These are phyloP conservation scores for Pempheris klunzingeri DNA, from an alignment of 2,797 vertebrate genomes.

Conservation along the genomic window DNA sequence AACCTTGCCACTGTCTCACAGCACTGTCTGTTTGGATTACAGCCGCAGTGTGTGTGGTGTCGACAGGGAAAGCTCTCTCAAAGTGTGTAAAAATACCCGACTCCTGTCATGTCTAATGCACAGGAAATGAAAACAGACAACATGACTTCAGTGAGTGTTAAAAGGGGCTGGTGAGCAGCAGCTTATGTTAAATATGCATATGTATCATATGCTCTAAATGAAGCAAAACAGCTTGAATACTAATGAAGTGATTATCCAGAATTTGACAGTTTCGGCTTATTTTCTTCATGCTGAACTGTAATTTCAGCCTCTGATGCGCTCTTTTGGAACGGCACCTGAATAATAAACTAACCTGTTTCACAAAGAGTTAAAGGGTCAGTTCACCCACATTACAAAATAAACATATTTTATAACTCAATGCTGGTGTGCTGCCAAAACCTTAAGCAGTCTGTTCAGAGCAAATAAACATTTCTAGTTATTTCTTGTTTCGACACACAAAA, in stretches of 20 bases:
- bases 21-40: constrained; percentile 75
- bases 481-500: background rate
- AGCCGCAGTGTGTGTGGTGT: constrained; percentile 17
- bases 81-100: constrained; percentile 53
- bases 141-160: constrained; percentile 27
- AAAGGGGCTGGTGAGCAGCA: constrained; percentile 17
- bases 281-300: background rate
- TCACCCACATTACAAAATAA: background rate
- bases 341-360: background rate
- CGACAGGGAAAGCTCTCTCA: constrained; percentile 37
- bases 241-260: constrained; percentile 42
- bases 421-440: background rate
- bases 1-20: constrained; percentile 69
- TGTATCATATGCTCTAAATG: constrained; percentile 8
- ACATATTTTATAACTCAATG: background rate
- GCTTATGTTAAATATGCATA: constrained; percentile 34
- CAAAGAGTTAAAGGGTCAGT: background rate
- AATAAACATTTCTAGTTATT: background rate
- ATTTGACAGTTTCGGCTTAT: constrained; percentile 23
- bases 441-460: background rate
- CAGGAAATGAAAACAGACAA: constrained; percentile 31
- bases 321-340: background rate
- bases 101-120: constrained; percentile 41
- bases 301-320: background rate
- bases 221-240: constrained; percentile 51